These are phyloP conservation scores for Alosa alosa DNA, from an alignment of 2,113 vertebrate species.

Conservation along the genomic window DNA sequence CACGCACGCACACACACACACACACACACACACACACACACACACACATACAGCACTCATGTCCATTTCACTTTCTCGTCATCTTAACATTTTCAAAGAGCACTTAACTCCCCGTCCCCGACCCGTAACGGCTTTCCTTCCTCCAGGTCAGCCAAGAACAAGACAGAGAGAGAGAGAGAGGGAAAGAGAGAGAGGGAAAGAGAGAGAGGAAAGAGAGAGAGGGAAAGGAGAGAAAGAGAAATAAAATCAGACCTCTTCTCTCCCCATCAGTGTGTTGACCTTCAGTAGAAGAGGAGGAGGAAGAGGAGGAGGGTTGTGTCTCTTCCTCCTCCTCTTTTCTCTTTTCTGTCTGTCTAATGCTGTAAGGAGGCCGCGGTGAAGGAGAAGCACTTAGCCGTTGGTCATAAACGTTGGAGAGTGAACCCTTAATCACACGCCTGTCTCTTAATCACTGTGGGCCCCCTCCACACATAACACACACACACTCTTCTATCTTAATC, in stretches of 20 bases:
- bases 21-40: background rate
- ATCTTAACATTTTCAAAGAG: background rate
- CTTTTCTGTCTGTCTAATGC: background rate
- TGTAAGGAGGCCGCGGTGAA: slow-evolving; percentile 26
- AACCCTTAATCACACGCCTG: slow-evolving; percentile 64
- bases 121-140: background rate
- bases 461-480: slow-evolving; percentile 48
- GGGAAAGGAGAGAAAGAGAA: background rate
- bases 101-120: background rate
- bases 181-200: background rate
- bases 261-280: slow-evolving; percentile 49
- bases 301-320: slow-evolving; percentile 27
- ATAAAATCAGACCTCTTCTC: background rate
- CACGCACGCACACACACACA: slow-evolving; percentile 25
- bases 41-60: background rate
- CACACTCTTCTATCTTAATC: background rate
- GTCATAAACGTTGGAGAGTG: slow-evolving; percentile 55
- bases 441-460: slow-evolving; percentile 67
- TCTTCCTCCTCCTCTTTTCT: background rate
- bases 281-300: slow-evolving; percentile 43
- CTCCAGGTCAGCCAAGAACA: background rate
- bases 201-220: background rate
- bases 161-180: background rate
- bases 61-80: background rate
- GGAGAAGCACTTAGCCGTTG: slow-evolving; percentile 54